Evolutionary conservation across 2,113 vertebrate species (phyloP).

Genomic region (Gallinago jamesoni): DNA sequence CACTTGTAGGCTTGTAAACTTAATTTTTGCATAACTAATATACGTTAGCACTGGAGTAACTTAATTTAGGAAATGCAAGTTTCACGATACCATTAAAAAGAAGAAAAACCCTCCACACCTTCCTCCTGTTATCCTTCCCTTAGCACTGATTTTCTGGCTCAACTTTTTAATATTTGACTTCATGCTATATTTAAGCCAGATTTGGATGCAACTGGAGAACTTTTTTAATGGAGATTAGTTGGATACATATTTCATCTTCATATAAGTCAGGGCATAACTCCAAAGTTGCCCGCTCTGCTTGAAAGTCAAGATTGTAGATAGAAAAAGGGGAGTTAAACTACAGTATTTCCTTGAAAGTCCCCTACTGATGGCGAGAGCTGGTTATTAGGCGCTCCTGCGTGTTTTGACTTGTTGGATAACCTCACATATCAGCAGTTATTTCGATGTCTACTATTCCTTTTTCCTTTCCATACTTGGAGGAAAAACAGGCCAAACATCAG

Average conservation of each 20-base stretch:
- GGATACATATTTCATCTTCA: background rate
- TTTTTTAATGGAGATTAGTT: background rate
- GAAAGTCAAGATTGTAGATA: background rate
- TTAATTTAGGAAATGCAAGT: background rate
- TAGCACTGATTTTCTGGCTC: background rate
- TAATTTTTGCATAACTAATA: background rate
- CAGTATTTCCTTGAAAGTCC: slow-evolving; percentile 2
- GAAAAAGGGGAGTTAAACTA: background rate
- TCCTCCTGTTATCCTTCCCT: background rate
- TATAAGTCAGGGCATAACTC: background rate
- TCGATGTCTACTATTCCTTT: background rate
- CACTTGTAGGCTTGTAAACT: background rate
- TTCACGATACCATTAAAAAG: background rate
- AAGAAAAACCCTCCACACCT: background rate
- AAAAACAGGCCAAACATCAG: background rate
- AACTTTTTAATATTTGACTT: background rate
- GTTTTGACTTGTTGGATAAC: slow-evolving; percentile 11
- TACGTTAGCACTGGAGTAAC: background rate
- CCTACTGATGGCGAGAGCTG: background rate
- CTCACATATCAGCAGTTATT: background rate
- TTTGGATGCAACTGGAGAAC: background rate
- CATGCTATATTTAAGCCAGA: background rate
- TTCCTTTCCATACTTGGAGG: background rate
- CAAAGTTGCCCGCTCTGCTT: background rate
- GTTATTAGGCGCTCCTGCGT: slow-evolving; percentile 8